Base-by-base conservation (phyloP, 2,113 vertebrate genomes). In the Crotalus horridus region DNA sequence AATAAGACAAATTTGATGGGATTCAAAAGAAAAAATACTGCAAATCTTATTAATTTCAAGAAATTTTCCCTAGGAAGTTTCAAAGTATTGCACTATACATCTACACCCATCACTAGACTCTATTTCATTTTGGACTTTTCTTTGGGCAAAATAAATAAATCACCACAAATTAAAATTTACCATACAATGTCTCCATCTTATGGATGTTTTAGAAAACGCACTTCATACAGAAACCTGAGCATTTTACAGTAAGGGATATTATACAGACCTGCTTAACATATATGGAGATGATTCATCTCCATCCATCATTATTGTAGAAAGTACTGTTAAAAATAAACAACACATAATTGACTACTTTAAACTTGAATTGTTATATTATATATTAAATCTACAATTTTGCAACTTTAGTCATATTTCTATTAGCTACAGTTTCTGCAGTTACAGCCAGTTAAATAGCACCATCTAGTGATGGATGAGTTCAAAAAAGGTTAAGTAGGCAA, bases 141-240 rank as follows among this genome's bases (percentile, higher is more conserved):
- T 85, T 93, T 64, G 90, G 94, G 89, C 59, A 87, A 90, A 64
- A 94, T 26, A 20, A 33, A 89, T 92, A 6, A 61, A 89, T 8
- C 85, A 26, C 11, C n/a, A 54, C 54, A 39, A 91, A 94, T 91
- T 3, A 56, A 90, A 3, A 91, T 90, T 93, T 91, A 95, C 94
- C 3, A 94, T 95, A 95, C 93, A 46, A 85, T 95, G 29, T 94
- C 95, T 95, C 96, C 97, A 96, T 94, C 97, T 97, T 93, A 95
- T 94, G 96, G 53, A 23, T 43, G 17, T 0, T 11, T 8, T 17
- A 43, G 87, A 92, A 81, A 96, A 95, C 90, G 90, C 96, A 95
- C 39, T 53, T 26, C 0, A 43, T 43, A 81, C 7, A 21, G 61
- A 87, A 89, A 85, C 2, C 39, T 46, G 54, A 46, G 69, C 94